These are phyloP conservation scores for Montipora cactus DNA, from an alignment of 64 coral and sea anemone species.

Conservation along the genomic window DNA sequence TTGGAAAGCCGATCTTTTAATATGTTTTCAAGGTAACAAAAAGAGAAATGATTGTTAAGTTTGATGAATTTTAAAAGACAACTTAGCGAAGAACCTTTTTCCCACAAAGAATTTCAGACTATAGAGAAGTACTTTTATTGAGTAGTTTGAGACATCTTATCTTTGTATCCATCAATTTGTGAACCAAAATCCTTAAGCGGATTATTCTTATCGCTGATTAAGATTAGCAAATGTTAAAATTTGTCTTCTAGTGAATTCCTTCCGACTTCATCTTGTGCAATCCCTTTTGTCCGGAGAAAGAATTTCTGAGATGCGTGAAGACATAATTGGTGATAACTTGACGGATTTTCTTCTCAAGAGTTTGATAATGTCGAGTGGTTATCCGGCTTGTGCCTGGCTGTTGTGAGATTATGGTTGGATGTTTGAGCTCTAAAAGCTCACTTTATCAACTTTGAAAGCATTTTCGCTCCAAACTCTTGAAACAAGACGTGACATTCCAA, in stretches of 20 bases:
- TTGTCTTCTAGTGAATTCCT: not conserved
- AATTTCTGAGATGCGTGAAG: not conserved
- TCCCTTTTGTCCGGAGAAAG: not conserved
- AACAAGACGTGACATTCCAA: not conserved
- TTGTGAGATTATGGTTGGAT: not conserved
- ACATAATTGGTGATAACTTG: not conserved
- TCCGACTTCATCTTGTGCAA: not conserved
- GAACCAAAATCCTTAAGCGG: not conserved
- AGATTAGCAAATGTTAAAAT: constrained; percentile 16
- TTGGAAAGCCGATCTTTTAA: too few species aligned
- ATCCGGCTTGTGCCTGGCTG: not conserved
- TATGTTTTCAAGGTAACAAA: too few species aligned
- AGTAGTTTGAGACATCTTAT: constrained; percentile 8
- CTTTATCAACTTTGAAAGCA: not conserved
- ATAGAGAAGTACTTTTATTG: not conserved
- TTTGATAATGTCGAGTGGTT: not conserved
- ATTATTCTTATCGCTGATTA: constrained; percentile 5
- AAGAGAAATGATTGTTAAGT: too few species aligned
- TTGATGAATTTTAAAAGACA: not conserved
- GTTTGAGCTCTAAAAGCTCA: not conserved
- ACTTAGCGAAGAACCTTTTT: not conserved
- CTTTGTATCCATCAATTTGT: not conserved
- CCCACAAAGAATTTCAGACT: constrained; percentile 5
- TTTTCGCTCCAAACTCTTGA: not conserved
- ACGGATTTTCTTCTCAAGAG: not conserved